Percentiles rank a stretch among this genome's conserved stretches.
phyloP scores from a whole-genome alignment of 2,113 vertebrate species.

The Delphinus delphis region DNA sequence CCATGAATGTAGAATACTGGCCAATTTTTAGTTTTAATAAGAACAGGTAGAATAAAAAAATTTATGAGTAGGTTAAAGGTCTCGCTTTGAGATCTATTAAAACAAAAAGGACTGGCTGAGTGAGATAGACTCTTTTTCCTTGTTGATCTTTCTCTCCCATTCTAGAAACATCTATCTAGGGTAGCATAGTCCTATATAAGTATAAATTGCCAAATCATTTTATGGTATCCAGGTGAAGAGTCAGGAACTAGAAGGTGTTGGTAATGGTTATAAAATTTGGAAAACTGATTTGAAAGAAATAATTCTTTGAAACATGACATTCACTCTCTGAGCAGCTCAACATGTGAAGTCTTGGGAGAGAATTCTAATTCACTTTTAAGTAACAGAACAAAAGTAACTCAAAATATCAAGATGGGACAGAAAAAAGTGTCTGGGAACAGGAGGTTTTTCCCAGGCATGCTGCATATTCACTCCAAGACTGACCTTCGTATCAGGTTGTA shows the following conservation, averaged over 20 bases:
- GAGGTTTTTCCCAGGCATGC: not conserved
- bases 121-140: not conserved
- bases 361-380: conserved; percentile 6
- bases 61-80: not conserved
- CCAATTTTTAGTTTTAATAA: not conserved
- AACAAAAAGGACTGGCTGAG: not conserved
- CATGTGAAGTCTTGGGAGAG: not conserved
- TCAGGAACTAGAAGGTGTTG: not conserved
- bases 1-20: not conserved
- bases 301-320: not conserved
- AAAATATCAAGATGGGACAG: not conserved
- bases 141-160: not conserved
- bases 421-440: not conserved
- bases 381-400: not conserved
- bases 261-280: not conserved
- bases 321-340: not conserved
- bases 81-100: not conserved
- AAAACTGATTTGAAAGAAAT: not conserved
- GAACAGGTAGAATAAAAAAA: not conserved
- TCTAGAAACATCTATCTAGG: not conserved
- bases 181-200: not conserved
- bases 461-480: not conserved
- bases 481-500: not conserved
- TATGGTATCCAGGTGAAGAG: not conserved
- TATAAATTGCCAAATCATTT: not conserved